Conservation (phyloP, 2,113 vertebrate genomes). For the Plectropomus leopardus region DNA sequence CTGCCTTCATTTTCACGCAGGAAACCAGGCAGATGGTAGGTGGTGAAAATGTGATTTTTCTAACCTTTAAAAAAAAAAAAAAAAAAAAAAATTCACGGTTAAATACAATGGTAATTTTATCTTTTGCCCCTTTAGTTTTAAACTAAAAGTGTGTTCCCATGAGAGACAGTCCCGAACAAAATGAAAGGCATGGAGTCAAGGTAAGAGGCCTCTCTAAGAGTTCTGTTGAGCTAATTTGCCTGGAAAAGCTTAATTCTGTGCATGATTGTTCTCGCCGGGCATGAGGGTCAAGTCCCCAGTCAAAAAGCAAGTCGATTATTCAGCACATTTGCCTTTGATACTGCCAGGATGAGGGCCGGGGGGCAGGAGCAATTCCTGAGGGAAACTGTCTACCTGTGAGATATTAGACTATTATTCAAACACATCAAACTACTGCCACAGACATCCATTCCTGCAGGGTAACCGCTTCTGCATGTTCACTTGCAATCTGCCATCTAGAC, state of each 20-base stretch:
- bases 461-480: constrained; percentile 44
- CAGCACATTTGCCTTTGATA: constrained; percentile 61
- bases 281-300: constrained; percentile 33
- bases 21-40: not conserved
- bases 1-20: not conserved
- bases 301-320: constrained; percentile 48
- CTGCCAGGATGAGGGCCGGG: constrained; percentile 2
- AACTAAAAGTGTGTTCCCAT: not conserved
- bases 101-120: not conserved
- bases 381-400: constrained; percentile 50
- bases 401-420: constrained; percentile 64
- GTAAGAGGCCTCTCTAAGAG: constrained; percentile 17
- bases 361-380: constrained; percentile 40
- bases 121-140: constrained; percentile 7
- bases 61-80: not conserved
- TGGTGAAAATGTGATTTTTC: not conserved
- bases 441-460: constrained; percentile 21
- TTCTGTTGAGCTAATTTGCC: constrained; percentile 54
- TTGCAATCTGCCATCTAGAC: not conserved
- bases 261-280: constrained; percentile 38
- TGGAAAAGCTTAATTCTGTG: constrained; percentile 30
- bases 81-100: constrained; percentile 10
- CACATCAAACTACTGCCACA: constrained; percentile 20
- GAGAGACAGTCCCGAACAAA: not conserved
- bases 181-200: constrained; percentile 17